phyloP scores from a whole-genome alignment of 2,888 invertebrate species.

The Mantis religiosa region DNA sequence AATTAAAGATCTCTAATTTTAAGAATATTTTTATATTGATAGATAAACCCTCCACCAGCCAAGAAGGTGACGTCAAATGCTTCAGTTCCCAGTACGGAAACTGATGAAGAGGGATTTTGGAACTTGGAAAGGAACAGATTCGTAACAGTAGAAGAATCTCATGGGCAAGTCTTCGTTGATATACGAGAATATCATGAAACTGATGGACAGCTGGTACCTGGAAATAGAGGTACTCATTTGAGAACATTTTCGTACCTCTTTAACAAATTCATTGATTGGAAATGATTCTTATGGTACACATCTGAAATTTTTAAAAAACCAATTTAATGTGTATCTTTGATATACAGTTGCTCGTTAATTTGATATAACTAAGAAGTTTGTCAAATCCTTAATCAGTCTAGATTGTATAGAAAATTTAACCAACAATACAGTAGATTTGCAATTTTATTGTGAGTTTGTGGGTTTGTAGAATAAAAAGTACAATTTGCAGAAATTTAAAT shows the following conservation, averaged over 20 bases:
- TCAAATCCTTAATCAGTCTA: too few species aligned
- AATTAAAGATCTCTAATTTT: too few species aligned
- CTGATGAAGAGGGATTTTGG: conserved; percentile 63
- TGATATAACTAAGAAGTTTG: too few species aligned
- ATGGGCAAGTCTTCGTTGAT: conserved; percentile 78
- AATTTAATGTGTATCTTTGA: too few species aligned
- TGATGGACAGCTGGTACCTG: conserved; percentile 74
- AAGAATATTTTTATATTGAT: neutral
- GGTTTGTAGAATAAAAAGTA: too few species aligned
- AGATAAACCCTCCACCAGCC: conserved; percentile 48
- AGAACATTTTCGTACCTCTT: neutral
- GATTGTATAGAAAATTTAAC: too few species aligned
- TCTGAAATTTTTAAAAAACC: too few species aligned
- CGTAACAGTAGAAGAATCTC: conserved; percentile 78
- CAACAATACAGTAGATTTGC: too few species aligned
- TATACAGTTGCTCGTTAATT: neutral
- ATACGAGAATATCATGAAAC: conserved; percentile 79
- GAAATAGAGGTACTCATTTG: conserved; percentile 71
- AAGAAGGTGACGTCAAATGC: conserved; percentile 49
- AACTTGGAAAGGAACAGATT: conserved; percentile 71
- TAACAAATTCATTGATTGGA: neutral
- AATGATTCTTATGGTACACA: neutral
- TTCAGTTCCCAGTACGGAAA: conserved; percentile 39
- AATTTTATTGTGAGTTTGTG: too few species aligned
- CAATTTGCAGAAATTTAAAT: too few species aligned